Evolutionary conservation across 2,797 vertebrate genomes (phyloP).

Genomic region (Botia almorhae): DNA sequence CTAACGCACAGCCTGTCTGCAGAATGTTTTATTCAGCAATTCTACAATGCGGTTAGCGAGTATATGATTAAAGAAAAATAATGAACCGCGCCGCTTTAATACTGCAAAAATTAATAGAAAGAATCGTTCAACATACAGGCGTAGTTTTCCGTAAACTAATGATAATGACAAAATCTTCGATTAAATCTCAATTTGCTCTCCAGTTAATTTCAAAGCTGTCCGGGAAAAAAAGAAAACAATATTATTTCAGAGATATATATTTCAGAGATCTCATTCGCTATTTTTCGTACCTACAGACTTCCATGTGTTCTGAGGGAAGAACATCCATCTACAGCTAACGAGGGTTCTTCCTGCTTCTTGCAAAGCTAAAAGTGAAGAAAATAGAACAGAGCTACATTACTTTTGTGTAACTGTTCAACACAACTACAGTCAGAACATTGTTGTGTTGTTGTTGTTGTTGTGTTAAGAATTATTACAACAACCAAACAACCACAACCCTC

Average conservation of each 20-base stretch:
- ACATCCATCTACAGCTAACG: background rate
- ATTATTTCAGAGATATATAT: too few species aligned
- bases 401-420: background rate
- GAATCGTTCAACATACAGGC: background rate
- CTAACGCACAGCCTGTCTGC: conserved; percentile 31
- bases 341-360: background rate
- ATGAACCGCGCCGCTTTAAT: conserved; percentile 16
- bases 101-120: background rate
- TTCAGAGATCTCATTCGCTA: background rate
- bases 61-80: conserved; percentile 34
- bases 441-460: too few species aligned
- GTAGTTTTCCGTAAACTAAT: too few species aligned
- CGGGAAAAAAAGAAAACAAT: background rate
- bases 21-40: conserved; percentile 33
- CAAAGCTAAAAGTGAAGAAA: background rate
- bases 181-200: background rate
- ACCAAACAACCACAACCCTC: background rate
- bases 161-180: background rate
- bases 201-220: background rate
- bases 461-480: background rate
- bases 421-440: background rate
- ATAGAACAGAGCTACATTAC: background rate
- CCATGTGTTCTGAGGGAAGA: background rate
- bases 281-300: background rate
- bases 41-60: conserved; percentile 23